Conservation (phyloP, 1,140 invertebrate species). For the Samia ricini region DNA sequence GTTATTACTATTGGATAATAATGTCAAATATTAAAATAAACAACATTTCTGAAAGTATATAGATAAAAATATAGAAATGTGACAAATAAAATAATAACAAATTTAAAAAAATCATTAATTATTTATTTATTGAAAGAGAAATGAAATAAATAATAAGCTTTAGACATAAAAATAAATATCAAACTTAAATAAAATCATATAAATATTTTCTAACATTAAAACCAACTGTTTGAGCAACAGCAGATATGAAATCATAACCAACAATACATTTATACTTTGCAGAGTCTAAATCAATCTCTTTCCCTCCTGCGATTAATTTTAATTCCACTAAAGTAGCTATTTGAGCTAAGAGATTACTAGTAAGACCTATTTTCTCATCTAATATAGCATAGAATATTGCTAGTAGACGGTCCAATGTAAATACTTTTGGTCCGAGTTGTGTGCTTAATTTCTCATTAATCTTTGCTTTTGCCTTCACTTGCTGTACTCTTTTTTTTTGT, state of each 20-base stretch:
- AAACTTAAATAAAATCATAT: constrained; percentile 81
- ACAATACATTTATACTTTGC: constrained; percentile 87
- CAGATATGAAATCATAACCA: constrained; percentile 83
- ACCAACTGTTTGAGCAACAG: constrained; percentile 83
- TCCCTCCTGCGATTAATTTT: constrained; percentile 81
- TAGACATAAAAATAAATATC: not conserved
- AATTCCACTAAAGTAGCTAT: constrained; percentile 87
- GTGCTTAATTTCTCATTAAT: constrained; percentile 78
- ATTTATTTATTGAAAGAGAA: too few relatives aligned
- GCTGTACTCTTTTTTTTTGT: constrained; percentile 79
- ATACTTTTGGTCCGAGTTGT: constrained; percentile 87
- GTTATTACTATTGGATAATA: too few relatives aligned
- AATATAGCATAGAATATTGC: constrained; percentile 96
- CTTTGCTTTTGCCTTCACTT: constrained; percentile 78
- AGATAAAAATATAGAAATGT: too few relatives aligned
- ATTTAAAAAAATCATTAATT: too few relatives aligned
- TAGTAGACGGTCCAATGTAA: constrained; percentile 89
- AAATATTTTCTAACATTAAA: constrained; percentile 87
- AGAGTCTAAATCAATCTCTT: constrained; percentile 80
- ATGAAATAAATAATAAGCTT: not conserved
- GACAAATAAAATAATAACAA: too few relatives aligned
- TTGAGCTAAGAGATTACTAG: constrained; percentile 89
- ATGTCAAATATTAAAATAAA: too few relatives aligned
- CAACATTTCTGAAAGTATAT: too few relatives aligned
- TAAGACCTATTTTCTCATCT: constrained; percentile 89